Base-by-base conservation (phyloP, 2,113 vertebrate genomes). In the Tupaia tana region DNA sequence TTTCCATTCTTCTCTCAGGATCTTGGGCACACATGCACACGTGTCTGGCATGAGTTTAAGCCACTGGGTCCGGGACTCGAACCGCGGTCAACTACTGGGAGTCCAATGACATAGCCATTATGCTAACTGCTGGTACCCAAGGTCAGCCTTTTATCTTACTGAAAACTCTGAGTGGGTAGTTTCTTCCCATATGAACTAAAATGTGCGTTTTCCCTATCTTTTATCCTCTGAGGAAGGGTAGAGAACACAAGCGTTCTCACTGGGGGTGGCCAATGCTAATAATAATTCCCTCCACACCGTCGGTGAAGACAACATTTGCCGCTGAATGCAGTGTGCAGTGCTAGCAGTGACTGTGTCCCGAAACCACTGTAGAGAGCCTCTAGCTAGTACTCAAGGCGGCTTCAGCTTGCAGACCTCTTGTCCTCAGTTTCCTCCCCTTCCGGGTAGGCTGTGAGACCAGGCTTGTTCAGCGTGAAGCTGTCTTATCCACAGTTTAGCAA, bases 401-500 rank as follows among this genome's bases (percentile, higher is more conserved):
- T 6, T 29, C 22, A 0, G 0, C 7, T 19, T 25, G 22, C 43
- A 24, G 9, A 2, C 13, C 29, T 31, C 27, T n/a, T 2, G 10
- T 31, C 59, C 88, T 90, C 52, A 8, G 66, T 67, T 66, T 93
- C 88, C 82, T 73, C 52, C 56, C 69, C n/a, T 64, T 10, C 0
- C 1, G 19, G 7, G 59, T 63, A 24, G 66, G 27, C 77, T 73
- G 52, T 4, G 79, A 9, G 6, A 18, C 61, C 16, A 19, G 29
- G 19, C 10, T 71, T 63, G 15, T 56, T 84, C 75, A 79, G 66
- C 79, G 6, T 0, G 64, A 84, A 86, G 34, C 88, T 67, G 3
- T 90, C 82, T 93, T 83, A 90, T 12, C 93, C 66, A 95, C 86
- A 67, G 22, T 85, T 96, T 84, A 96, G 70, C 88, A 95, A 97